These are phyloP conservation scores for Caenorhabditis macrosperma DNA, from an alignment of 2,888 invertebrate genomes.

Conservation along the genomic window DNA sequence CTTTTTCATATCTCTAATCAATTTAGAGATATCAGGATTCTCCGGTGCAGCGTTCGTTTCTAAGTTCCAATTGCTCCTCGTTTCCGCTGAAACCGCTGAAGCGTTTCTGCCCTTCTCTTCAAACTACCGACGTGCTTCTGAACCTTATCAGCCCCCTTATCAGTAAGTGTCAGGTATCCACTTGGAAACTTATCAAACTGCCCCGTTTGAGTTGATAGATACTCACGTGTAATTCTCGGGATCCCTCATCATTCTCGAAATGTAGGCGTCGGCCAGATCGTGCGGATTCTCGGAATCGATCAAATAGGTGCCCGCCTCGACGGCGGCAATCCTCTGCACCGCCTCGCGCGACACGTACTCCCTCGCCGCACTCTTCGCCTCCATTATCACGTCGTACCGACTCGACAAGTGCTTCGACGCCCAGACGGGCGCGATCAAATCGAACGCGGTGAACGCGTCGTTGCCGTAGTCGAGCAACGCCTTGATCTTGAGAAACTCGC, in stretches of 20 bases:
- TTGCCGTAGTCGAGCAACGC: not conserved
- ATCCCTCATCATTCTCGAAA: conserved; percentile 17
- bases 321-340: not conserved
- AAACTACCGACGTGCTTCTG: too few relatives aligned
- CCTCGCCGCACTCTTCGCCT: not conserved
- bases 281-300: conserved; percentile 8
- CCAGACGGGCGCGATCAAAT: conserved; percentile 18
- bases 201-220: too few relatives aligned
- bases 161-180: too few relatives aligned
- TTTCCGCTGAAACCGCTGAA: too few relatives aligned
- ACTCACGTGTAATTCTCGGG: not conserved
- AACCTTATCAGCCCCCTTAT: too few relatives aligned
- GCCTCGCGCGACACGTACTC: conserved; percentile 14
- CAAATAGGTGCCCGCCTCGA: conserved; percentile 4
- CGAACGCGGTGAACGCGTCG: conserved; percentile 3
- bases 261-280: conserved; percentile 16
- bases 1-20: too few relatives aligned
- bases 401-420: conserved; percentile 5
- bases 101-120: too few relatives aligned
- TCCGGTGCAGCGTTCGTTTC: too few relatives aligned
- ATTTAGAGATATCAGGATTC: too few relatives aligned
- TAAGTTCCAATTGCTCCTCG: too few relatives aligned
- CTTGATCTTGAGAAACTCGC: conserved; percentile 22
- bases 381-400: not conserved
- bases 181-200: too few relatives aligned